phyloP scores from a whole-genome alignment of 2,888 invertebrate genomes.

The Caenorhabditis parvicauda region DNA sequence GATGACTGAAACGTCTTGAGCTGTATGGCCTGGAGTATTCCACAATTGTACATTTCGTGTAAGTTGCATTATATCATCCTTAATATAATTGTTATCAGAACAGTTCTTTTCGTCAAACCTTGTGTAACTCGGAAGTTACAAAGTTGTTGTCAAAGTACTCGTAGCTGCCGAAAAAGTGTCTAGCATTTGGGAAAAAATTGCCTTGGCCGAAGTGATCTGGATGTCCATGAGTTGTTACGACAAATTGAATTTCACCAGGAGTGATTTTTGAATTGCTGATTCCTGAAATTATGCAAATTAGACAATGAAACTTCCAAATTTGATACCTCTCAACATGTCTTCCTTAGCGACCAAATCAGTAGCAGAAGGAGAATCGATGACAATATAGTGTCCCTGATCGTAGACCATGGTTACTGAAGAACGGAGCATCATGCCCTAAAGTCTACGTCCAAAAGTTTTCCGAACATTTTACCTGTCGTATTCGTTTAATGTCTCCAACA shows the following conservation, averaged over 20 bases:
- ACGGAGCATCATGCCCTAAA: conserved; percentile 38
- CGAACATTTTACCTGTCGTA: conserved; percentile 31
- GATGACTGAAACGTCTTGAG: conserved; percentile 52
- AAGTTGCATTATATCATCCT: conserved; percentile 48
- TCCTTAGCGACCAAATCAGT: conserved; percentile 51
- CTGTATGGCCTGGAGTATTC: conserved; percentile 59
- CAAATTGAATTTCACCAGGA: conserved; percentile 49
- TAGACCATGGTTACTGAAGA: conserved; percentile 51
- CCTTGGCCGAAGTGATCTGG: conserved; percentile 55
- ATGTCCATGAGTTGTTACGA: conserved; percentile 55
- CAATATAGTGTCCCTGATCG: conserved; percentile 51
- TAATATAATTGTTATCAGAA: conserved; percentile 3
- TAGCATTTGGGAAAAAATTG: conserved; percentile 56
- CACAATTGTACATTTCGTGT: conserved; percentile 54
- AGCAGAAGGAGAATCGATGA: conserved; percentile 55
- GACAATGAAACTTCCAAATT: conserved; percentile 4
- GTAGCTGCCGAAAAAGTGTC: conserved; percentile 57
- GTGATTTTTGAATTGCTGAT: conserved; percentile 28
- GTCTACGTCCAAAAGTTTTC: conserved; percentile 11
- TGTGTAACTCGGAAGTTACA: conserved; percentile 43
- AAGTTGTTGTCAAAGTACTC: conserved; percentile 50
- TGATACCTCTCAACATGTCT: conserved; percentile 45
- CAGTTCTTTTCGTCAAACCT: conserved; percentile 7
- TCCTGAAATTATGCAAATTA: conserved; percentile 10
- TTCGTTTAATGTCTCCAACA: conserved; percentile 32